Evolutionary conservation across 2,888 invertebrate species (phyloP).

Genomic region (Latheticus oryzae): DNA sequence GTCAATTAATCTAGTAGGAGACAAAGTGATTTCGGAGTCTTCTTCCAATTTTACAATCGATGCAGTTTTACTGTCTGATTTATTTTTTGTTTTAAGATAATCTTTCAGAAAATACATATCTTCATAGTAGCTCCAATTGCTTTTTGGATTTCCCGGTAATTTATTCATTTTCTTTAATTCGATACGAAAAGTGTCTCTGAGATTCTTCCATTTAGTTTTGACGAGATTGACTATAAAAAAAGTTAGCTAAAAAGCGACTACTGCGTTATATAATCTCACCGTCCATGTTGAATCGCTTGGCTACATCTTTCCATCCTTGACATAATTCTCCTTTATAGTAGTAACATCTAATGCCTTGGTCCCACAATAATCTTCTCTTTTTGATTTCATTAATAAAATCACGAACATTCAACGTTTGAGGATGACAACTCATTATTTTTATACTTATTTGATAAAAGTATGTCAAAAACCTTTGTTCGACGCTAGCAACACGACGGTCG

Average conservation of each 20-base stretch:
- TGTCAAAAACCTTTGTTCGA: constrained; percentile 20
- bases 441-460: not conserved
- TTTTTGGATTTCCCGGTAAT: constrained; percentile 1
- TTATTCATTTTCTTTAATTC: constrained; percentile 34
- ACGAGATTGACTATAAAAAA: constrained; percentile 8
- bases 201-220: constrained; percentile 25
- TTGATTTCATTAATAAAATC: constrained; percentile 28
- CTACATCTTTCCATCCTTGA: constrained; percentile 22
- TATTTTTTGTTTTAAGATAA: constrained; percentile 10
- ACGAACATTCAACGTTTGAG: constrained; percentile 11
- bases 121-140: constrained; percentile 31
- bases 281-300: constrained; percentile 20
- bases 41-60: not conserved
- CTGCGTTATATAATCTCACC: constrained; percentile 11
- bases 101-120: constrained; percentile 36
- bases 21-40: not conserved
- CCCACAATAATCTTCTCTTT: constrained; percentile 28
- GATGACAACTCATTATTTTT: not conserved
- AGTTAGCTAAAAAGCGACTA: constrained; percentile 1
- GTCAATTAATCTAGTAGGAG: no score
- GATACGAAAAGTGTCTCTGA: constrained; percentile 35
- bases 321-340: constrained; percentile 16
- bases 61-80: not conserved
- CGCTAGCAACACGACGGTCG: constrained; percentile 11
- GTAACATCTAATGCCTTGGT: constrained; percentile 21